phyloP scores from a whole-genome alignment of 2,888 invertebrate species.

The Cenopis cana region DNA sequence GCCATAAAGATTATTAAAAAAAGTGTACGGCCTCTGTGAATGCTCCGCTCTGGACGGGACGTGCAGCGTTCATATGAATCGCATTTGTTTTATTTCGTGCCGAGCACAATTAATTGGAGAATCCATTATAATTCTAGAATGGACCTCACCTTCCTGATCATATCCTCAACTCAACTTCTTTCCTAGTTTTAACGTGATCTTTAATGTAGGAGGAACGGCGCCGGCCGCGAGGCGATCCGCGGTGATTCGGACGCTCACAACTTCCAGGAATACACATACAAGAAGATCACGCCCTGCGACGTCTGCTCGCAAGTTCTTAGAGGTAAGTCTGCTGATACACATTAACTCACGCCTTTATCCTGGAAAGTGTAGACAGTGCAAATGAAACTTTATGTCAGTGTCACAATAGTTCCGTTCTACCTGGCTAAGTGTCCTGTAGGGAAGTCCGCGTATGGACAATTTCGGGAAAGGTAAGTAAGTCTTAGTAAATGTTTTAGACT shows the following conservation, averaged over 20 bases:
- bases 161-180: not conserved
- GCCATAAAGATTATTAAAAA: too few relatives aligned
- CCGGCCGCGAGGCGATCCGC: constrained; percentile 86
- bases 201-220: constrained; percentile 89
- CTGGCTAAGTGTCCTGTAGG: too few relatives aligned
- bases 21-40: too few relatives aligned
- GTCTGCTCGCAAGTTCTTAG: constrained; percentile 96
- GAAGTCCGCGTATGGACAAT: too few relatives aligned
- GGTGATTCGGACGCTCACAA: constrained; percentile 91
- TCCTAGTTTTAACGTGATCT: constrained; percentile 14
- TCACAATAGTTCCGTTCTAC: too few relatives aligned
- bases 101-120: not conserved
- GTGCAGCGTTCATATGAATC: too few relatives aligned
- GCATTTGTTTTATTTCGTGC: not conserved
- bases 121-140: not conserved
- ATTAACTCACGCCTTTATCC: too few relatives aligned
- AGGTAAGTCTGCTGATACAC: constrained; percentile 83
- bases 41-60: too few relatives aligned
- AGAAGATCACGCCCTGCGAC: constrained; percentile 97
- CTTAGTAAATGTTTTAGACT: too few relatives aligned
- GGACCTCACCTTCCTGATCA: not conserved
- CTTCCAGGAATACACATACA: constrained; percentile 97
- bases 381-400: too few relatives aligned
- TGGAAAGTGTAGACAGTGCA: too few relatives aligned
- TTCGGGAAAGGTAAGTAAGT: too few relatives aligned